Conservation (phyloP, 2,888 invertebrate genomes). For the Stramonita haemastoma region DNA sequence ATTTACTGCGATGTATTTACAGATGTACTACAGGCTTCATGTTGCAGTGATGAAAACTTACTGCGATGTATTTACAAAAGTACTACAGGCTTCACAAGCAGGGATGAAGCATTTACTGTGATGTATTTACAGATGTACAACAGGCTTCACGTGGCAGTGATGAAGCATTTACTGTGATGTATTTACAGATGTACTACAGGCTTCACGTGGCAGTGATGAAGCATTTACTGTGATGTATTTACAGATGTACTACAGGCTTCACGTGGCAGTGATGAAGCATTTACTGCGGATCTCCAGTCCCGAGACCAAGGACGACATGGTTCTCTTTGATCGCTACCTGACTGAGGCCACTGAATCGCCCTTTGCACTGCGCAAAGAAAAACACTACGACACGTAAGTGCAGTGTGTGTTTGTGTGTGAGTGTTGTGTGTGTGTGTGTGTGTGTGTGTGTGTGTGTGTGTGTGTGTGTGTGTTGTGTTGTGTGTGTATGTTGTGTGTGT, state of each 20-base stretch:
- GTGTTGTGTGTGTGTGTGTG: neutral
- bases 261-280: constrained; percentile 92
- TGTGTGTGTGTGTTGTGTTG: neutral
- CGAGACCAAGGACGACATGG: constrained; percentile 62
- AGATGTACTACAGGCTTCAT: no score
- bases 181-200: constrained; percentile 81
- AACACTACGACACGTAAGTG: constrained; percentile 56
- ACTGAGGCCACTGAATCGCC: constrained; percentile 73
- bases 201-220: constrained; percentile 82
- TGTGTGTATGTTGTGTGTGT: no score
- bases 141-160: no score
- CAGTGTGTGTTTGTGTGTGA: neutral
- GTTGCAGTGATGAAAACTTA: no score
- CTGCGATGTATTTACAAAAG: no score
- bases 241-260: constrained; percentile 84
- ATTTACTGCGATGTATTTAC: no score
- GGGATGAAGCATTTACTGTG: no score
- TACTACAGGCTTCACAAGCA: no score
- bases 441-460: neutral
- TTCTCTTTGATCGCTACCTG: constrained; percentile 71
- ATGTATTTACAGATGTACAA: no score
- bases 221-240: constrained; percentile 28
- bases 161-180: neutral
- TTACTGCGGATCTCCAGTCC: constrained; percentile 76
- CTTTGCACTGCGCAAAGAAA: constrained; percentile 72